phyloP scores from a whole-genome alignment of 1,140 invertebrate genomes.

The Magallana angulata region DNA sequence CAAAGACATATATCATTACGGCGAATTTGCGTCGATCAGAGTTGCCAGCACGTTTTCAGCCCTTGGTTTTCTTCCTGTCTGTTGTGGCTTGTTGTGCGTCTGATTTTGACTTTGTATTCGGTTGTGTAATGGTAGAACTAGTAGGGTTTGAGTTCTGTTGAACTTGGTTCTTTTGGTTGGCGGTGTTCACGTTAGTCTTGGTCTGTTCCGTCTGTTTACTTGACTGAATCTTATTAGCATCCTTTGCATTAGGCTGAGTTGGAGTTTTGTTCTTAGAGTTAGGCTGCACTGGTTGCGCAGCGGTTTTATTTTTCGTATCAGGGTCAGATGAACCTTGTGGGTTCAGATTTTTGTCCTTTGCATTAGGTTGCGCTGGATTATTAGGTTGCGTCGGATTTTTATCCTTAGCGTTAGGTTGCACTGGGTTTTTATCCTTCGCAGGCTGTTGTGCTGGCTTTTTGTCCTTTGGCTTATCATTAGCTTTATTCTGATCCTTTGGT shows the following conservation, averaged over 20 bases:
- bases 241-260: neutral
- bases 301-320: neutral
- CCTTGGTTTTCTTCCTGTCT: constrained; percentile 3
- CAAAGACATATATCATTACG: no score
- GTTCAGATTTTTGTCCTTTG: neutral
- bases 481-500: neutral
- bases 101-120: neutral
- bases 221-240: no score
- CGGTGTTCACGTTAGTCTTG: no score
- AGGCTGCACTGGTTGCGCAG: neutral
- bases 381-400: neutral
- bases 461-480: neutral
- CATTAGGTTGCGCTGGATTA: neutral
- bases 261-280: neutral
- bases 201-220: no score
- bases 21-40: no score
- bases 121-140: neutral
- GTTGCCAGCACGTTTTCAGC: neutral
- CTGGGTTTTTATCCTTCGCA: neutral
- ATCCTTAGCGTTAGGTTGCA: neutral
- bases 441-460: neutral
- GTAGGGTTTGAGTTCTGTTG: neutral
- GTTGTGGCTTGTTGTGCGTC: neutral
- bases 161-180: neutral
- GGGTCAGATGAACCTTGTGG: neutral